Conservation (phyloP, 2,113 vertebrate genomes). For the Elachura formosa region DNA sequence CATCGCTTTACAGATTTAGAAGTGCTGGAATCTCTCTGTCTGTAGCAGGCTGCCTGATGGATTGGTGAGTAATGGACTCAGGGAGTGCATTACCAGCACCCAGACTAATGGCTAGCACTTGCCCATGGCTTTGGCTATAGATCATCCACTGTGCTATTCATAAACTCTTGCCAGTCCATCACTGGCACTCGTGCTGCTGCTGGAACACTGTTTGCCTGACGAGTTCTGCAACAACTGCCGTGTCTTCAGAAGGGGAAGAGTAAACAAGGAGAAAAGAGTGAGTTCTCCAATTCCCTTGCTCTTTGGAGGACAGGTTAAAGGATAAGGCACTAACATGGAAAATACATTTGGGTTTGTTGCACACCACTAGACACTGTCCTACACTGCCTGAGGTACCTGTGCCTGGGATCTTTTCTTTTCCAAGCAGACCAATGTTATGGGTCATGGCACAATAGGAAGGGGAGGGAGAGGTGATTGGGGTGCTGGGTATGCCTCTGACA, state of each 20-base stretch:
- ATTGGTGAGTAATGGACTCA: slow-evolving; percentile 97
- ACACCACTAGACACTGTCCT: neutral
- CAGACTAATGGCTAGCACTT: slow-evolving; percentile 92
- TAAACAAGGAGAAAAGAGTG: neutral
- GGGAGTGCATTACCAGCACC: slow-evolving; percentile 86
- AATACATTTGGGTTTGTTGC: neutral
- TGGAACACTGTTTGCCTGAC: slow-evolving; percentile 14
- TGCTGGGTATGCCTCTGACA: neutral
- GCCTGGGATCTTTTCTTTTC: neutral
- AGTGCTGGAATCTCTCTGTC: slow-evolving; percentile 90
- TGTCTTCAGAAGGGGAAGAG: neutral
- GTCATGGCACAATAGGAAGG: neutral
- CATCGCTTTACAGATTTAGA: slow-evolving; percentile 87
- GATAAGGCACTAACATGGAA: neutral
- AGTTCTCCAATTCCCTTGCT: neutral
- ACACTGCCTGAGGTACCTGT: neutral
- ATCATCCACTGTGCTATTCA: slow-evolving; percentile 89
- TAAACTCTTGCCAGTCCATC: slow-evolving; percentile 77
- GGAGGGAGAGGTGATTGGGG: neutral
- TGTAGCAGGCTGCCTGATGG: slow-evolving; percentile 89
- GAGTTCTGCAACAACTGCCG: neutral
- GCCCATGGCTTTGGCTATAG: slow-evolving; percentile 87
- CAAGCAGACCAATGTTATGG: neutral
- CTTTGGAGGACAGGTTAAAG: neutral
- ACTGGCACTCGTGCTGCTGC: slow-evolving; percentile 64